These are phyloP conservation scores for Heterochromis multidens DNA, from an alignment of 2,113 vertebrate genomes.

Conservation along the genomic window DNA sequence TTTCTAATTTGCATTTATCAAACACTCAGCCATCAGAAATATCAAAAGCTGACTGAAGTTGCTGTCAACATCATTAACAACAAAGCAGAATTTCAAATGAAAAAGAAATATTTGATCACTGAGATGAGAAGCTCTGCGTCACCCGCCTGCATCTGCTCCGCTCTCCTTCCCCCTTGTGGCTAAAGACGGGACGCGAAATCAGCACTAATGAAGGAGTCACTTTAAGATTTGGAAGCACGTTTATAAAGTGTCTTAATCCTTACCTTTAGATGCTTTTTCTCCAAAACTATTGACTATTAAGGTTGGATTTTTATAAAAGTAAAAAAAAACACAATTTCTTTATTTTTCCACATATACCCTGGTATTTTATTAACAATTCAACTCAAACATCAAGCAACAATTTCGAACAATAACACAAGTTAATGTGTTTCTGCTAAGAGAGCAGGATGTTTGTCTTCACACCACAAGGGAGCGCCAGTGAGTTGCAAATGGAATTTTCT, in stretches of 20 bases:
- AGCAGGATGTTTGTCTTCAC: neutral
- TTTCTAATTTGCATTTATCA: constrained; percentile 44
- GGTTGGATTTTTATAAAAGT: neutral
- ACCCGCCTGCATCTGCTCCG: constrained; percentile 10
- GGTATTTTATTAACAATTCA: neutral
- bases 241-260: neutral
- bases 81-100: constrained; percentile 64
- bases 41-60: constrained; percentile 53
- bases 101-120: constrained; percentile 55
- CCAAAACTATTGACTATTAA: neutral
- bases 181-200: constrained; percentile 20
- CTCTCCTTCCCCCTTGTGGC: constrained; percentile 58
- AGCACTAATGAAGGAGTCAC: neutral
- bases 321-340: neutral
- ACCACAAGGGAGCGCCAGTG: constrained; percentile 64
- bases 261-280: neutral
- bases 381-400: neutral
- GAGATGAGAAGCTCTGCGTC: constrained; percentile 50
- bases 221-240: neutral
- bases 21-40: constrained; percentile 26
- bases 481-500: constrained; percentile 33
- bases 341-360: neutral
- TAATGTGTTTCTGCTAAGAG: neutral
- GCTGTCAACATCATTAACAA: constrained; percentile 62
- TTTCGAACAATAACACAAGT: neutral